Base-by-base conservation (phyloP, 2,888 invertebrate species). In the Protula sp. region DNA sequence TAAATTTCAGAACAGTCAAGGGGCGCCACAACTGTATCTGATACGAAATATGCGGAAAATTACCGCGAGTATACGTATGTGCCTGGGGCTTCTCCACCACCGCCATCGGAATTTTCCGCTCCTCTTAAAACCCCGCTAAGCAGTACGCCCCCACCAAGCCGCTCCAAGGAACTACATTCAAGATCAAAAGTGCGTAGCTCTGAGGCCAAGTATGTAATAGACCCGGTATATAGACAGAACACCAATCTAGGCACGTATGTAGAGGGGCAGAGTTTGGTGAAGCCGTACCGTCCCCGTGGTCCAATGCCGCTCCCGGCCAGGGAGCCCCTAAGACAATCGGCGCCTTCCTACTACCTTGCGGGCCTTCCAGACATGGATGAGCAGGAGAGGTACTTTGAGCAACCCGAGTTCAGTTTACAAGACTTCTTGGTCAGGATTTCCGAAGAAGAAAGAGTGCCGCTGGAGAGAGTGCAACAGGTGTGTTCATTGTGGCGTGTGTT, bases 171-270 rank as follows among this genome's bases (percentile, higher is more conserved):
- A 38, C n/a, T n/a, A n/a, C n/a, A n/a, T n/a, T n/a, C n/a, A n/a
- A n/a, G n/a, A n/a, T n/a, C n/a, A n/a, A n/a, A n/a, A n/a, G 38
- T 19, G 38, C 9, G 9, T 38, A 38, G 9, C 19, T 19, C 29
- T 28, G 58, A 58, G 4, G 4, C n/a, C 3, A 58, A 58, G 26
- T 58, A 58, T 26, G 27, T 59, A 2, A 24, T 55, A 3, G 59
- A 59, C 31, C 54, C 54, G 3, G 3, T 24, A 14, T 47, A 47
- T 48, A 45, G 59, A 28, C 30, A 59, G 30, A 55, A 31, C 5
- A 59, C 59, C 9, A 24, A 28, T 28, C 47, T 59, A n/a, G 59
- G 59, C 3, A 59, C 59, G 3, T 59, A 59, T 56, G 59, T 59
- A 30, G 59, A 59, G 27, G 38, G 38, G 38, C 38, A 38, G 38